These are phyloP conservation scores for Formica selysi DNA, from an alignment of 1,140 invertebrate genomes.

Conservation along the genomic window DNA sequence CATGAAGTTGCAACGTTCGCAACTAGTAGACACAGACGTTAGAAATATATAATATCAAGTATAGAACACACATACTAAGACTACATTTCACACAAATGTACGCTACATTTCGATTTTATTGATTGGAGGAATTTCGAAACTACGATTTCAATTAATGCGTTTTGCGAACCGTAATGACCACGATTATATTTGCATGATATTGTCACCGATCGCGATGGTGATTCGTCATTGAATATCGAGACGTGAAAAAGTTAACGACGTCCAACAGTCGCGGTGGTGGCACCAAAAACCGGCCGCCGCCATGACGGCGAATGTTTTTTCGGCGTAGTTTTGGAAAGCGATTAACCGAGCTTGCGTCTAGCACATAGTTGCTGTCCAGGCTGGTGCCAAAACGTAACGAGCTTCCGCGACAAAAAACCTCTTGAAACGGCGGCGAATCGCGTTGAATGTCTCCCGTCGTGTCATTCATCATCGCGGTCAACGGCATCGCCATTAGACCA, in stretches of 20 bases:
- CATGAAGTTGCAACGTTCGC: neutral
- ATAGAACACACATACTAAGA: neutral
- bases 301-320: constrained; percentile 69
- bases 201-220: constrained; percentile 29
- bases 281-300: constrained; percentile 66
- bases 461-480: constrained; percentile 81
- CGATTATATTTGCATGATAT: constrained; percentile 50
- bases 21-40: neutral
- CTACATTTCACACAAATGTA: neutral
- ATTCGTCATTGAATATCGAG: constrained; percentile 60
- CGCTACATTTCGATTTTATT: neutral
- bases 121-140: constrained; percentile 12
- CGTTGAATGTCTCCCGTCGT: constrained; percentile 72
- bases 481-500: constrained; percentile 63
- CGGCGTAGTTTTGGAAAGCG: constrained; percentile 76
- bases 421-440: constrained; percentile 68
- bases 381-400: constrained; percentile 80
- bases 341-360: constrained; percentile 77
- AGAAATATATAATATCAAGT: neutral
- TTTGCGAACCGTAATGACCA: constrained; percentile 36
- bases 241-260: constrained; percentile 58
- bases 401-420: constrained; percentile 78
- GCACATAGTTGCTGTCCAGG: constrained; percentile 74
- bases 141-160: constrained; percentile 1
- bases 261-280: constrained; percentile 24